Evolutionary conservation across 1,140 invertebrate species (phyloP).

Genomic region (Drosophila neocordata): DNA sequence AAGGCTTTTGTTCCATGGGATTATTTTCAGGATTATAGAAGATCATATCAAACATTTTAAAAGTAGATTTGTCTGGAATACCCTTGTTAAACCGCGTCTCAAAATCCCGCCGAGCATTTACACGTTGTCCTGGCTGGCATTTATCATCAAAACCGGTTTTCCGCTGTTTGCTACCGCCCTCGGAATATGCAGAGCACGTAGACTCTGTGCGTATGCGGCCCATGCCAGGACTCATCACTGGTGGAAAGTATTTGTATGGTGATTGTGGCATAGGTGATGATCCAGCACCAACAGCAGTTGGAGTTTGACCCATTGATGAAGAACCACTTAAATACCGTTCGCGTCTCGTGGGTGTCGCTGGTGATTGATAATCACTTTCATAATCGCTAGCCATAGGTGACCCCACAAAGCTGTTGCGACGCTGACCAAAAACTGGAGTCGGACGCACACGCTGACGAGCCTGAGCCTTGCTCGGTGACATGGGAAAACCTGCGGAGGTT

Average conservation of each 20-base stretch:
- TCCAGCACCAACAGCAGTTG: conserved; percentile 32
- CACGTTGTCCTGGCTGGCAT: conserved; percentile 51
- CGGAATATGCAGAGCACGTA: conserved; percentile 77
- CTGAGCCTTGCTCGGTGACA: conserved; percentile 69
- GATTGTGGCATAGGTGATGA: conserved; percentile 49
- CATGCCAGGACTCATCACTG: conserved; percentile 62
- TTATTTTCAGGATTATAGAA: conserved; percentile 93
- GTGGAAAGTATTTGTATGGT: conserved; percentile 53
- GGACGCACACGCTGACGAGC: conserved; percentile 60
- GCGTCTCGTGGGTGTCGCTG: conserved; percentile 63
- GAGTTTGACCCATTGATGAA: conserved; percentile 48
- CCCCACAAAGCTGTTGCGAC: conserved; percentile 83
- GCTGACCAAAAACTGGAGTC: conserved; percentile 73
- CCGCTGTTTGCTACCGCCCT: conserved; percentile 56
- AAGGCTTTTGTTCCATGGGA: conserved; percentile 85
- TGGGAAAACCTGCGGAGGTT: conserved; percentile 51
- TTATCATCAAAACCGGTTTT: conserved; percentile 50
- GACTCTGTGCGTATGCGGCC: conserved; percentile 83
- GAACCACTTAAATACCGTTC: conserved; percentile 72
- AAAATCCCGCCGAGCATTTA: conserved; percentile 84
- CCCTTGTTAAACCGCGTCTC: conserved; percentile 84
- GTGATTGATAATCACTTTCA: conserved; percentile 76
- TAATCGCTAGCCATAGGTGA: conserved; percentile 55
- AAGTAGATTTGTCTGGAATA: conserved; percentile 86
- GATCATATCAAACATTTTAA: conserved; percentile 95